Base-by-base conservation (phyloP, 1,140 invertebrate genomes). In the Cydia pomonella region DNA sequence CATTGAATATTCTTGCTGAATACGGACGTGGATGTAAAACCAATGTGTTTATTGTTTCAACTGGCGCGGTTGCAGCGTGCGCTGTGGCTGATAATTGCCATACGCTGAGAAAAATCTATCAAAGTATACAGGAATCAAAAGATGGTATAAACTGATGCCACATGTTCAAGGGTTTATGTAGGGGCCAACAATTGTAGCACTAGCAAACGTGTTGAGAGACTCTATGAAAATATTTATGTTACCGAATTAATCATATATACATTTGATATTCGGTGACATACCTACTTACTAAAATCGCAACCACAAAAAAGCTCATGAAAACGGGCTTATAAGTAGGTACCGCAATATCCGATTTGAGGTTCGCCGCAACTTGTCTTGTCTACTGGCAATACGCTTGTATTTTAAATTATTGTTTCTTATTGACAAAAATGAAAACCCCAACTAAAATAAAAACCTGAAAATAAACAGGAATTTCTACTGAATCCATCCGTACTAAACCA, bases 31-130 rank as follows among this genome's bases (percentile, higher is more conserved):
- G 18, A 7, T 59, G 53, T 59, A 59, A 53, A 21, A 41, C 64
- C 64, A 69, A 69, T 9, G 7, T 69, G 80, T 84, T 84, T 84
- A 80, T 84, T 84, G 73, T 84, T 82, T 62, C 78, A 77, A 75
- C 76, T 75, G 71, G 76, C 73, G 29, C 76, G 77, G 79, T 82
- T 78, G 44, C 74, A 64, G 71, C 64, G 63, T 53, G 73, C 63
- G 76, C 63, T 62, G 73, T 66, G 18, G 27, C 73, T 41, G 76
- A n/a, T 75, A 76, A 75, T 72, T 44, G 29, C 64, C 64, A 69
- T 38, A 69, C 29, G 64, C 29, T 69, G 64, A 69, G 64, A 69
- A 69, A 69, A 69, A 69, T 33, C 64, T 69, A 69, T 69, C 64
- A 69, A 66, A 69, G 29, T 33, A 4, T 38, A 23, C 27, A n/a